A percentile compares a stretch with the other conserved stretches of the same genome.
Conservation (phyloP, 2,797 vertebrate genomes). For the Melanitta fusca region DNA sequence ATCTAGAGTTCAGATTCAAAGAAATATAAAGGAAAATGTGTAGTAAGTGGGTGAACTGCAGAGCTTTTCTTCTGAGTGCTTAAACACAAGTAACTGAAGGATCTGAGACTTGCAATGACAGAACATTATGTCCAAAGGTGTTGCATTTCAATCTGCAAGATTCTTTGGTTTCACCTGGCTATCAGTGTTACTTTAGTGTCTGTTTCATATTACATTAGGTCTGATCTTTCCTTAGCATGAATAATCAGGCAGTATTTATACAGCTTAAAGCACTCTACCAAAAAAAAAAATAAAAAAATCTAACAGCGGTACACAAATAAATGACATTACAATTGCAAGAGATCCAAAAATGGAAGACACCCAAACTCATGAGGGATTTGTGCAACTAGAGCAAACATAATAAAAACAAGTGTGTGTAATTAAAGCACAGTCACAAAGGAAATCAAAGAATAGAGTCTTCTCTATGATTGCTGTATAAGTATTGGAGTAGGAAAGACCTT, state of each 20-base stretch:
- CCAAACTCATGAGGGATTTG: conserved; percentile 20
- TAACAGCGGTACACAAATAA: background rate
- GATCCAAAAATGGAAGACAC: conserved; percentile 25
- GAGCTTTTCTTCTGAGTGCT: background rate
- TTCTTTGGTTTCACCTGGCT: conserved; percentile 55
- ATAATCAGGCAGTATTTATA: conserved; percentile 36
- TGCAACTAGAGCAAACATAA: conserved; percentile 38
- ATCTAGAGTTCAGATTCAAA: background rate
- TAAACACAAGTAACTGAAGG: conserved; percentile 14
- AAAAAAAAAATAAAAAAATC: background rate
- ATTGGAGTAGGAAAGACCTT: background rate
- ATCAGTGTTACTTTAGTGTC: conserved; percentile 30
- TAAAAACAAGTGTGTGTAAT: background rate
- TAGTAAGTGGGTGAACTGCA: background rate
- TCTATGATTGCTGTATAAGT: background rate
- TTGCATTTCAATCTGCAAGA: background rate
- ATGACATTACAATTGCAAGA: conserved; percentile 16
- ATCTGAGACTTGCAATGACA: background rate
- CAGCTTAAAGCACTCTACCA: conserved; percentile 14
- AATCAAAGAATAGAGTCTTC: conserved; percentile 3
- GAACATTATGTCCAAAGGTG: background rate
- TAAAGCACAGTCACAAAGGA: conserved; percentile 32
- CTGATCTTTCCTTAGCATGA: conserved; percentile 23
- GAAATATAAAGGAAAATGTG: background rate
- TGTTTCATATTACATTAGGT: background rate